These are phyloP conservation scores for Tenrec ecaudatus DNA, from an alignment of 2,113 vertebrate genomes.

Conservation along the genomic window DNA sequence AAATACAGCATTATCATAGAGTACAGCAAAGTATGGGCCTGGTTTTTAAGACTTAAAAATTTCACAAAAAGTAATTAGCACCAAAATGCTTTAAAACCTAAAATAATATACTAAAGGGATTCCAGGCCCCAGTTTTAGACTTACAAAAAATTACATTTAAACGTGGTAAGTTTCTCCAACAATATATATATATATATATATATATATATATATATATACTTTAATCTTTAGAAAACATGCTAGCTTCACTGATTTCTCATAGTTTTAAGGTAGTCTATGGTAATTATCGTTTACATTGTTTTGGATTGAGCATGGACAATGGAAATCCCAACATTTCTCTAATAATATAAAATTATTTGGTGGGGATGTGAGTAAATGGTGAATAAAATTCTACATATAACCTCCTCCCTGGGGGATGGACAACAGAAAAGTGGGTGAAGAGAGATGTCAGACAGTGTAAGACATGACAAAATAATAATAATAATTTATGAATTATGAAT, in stretches of 20 bases:
- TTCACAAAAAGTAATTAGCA: conserved; percentile 75
- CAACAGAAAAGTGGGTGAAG: too few relatives aligned
- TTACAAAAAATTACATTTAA: conserved; percentile 62
- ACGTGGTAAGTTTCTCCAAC: not conserved
- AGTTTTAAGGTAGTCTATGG: conserved; percentile 52
- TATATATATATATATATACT: conserved; percentile 55
- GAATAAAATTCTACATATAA: not conserved
- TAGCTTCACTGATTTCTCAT: conserved; percentile 57
- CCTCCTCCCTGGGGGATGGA: too few relatives aligned
- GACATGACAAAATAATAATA: too few relatives aligned
- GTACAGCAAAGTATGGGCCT: not conserved
- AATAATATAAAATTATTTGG: conserved; percentile 24
- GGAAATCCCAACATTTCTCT: conserved; percentile 13
- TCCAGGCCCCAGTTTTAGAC: conserved; percentile 16
- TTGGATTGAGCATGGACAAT: conserved; percentile 10
- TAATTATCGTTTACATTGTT: conserved; percentile 1
- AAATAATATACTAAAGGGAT: conserved; percentile 55
- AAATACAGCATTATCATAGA: conserved; percentile 34
- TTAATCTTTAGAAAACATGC: conserved; percentile 55
- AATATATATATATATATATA: not conserved
- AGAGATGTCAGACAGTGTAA: too few relatives aligned
- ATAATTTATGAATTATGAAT: too few relatives aligned
- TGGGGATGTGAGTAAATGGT: not conserved
- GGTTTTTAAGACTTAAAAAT: conserved; percentile 55
- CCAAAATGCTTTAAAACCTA: conserved; percentile 65